Evolutionary conservation across 1,140 invertebrate genomes (phyloP).

Genomic region (Glomeris maerens): DNA sequence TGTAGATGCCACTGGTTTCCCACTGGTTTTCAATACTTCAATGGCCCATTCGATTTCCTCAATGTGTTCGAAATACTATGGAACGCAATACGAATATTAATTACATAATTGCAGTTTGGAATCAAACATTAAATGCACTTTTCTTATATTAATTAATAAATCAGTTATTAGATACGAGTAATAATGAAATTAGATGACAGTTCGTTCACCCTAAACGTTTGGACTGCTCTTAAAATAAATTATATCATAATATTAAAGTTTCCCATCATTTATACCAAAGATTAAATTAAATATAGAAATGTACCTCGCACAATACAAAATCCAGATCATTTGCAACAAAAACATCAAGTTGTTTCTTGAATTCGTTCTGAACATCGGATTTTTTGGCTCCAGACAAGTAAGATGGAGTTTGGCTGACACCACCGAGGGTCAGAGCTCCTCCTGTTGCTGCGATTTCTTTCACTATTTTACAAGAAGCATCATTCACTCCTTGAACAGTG

Average conservation of each 20-base stretch:
- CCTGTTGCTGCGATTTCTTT: constrained; percentile 30
- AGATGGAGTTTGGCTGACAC: constrained; percentile 29
- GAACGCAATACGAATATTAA: constrained; percentile 5
- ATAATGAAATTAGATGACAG: too few species aligned
- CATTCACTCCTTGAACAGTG: constrained; percentile 26
- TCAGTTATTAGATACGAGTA: too few species aligned
- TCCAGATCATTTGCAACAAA: constrained; percentile 30
- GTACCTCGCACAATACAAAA: constrained; percentile 32
- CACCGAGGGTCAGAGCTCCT: constrained; percentile 26
- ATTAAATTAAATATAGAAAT: too few species aligned
- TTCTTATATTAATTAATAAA: too few species aligned
- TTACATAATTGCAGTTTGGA: background rate
- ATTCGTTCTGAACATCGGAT: constrained; percentile 25
- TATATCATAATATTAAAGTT: too few species aligned
- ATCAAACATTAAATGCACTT: too few species aligned
- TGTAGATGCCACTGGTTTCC: constrained; percentile 27
- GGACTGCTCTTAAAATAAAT: too few species aligned
- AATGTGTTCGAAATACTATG: constrained; percentile 34
- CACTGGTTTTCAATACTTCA: constrained; percentile 24
- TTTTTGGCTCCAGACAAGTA: constrained; percentile 27
- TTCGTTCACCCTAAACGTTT: too few species aligned
- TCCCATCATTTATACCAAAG: too few species aligned
- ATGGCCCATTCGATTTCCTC: constrained; percentile 36
- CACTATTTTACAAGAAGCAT: constrained; percentile 28
- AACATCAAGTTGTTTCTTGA: constrained; percentile 29